Percentiles rank a stretch among this genome's conserved stretches.
Conservation (phyloP, 2,113 vertebrate species). For the Rhinoptilus africanus region DNA sequence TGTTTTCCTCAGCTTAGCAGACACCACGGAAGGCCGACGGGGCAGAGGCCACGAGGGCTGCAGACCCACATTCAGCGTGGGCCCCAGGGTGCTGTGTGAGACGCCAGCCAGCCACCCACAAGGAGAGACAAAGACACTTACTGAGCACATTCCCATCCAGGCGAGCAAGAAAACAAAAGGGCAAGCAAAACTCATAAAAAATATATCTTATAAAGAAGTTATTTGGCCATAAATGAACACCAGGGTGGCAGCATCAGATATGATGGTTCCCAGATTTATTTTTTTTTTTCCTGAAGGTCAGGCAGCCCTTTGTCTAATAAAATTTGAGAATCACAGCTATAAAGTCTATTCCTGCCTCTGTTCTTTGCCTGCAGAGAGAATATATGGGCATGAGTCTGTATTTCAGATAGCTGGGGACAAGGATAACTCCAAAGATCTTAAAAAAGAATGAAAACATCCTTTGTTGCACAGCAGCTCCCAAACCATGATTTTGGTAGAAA, state of each 20-base stretch:
- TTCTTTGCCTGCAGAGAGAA: constrained; percentile 21
- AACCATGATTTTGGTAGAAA: constrained; percentile 8
- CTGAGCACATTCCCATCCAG: background rate
- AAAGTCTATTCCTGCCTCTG: constrained; percentile 3
- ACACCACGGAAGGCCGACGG: rapidly evolving
- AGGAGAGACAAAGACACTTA: background rate
- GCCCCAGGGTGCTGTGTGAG: background rate
- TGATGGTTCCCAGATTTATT: background rate
- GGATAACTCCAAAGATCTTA: constrained; percentile 28
- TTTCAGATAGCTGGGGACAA: background rate
- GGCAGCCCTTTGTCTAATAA: constrained; percentile 48
- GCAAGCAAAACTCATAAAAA: background rate
- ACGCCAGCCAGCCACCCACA: background rate
- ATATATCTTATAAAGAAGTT: background rate
- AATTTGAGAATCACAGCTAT: constrained; percentile 26
- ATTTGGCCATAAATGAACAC: constrained; percentile 39
- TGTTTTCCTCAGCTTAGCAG: background rate
- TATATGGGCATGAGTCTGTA: background rate
- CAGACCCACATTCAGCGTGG: rapidly evolving
- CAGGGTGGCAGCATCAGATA: constrained; percentile 7
- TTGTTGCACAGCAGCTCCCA: background rate
- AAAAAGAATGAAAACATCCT: constrained; percentile 25
- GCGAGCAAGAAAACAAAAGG: background rate
- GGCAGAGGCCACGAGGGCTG: background rate
- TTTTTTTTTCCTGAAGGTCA: constrained; percentile 18